phyloP scores from a whole-genome alignment of 2,888 invertebrate species.

The Caenorhabditis virilis region DNA sequence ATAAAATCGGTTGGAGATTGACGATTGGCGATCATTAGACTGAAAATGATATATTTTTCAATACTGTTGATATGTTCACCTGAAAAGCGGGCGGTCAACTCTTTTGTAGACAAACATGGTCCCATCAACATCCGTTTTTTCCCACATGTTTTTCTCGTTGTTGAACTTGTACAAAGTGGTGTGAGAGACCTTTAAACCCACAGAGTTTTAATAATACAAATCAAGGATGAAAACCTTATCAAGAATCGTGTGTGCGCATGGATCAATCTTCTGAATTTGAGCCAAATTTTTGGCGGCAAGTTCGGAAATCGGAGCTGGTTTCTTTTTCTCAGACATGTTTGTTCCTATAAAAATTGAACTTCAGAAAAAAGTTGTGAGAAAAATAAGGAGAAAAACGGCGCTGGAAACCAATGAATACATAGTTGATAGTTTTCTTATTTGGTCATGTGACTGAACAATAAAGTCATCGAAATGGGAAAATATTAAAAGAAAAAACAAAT shows the following conservation, averaged over 20 bases:
- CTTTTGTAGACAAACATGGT: slow-evolving; percentile 62
- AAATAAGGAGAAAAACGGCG: too few species aligned
- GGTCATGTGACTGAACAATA: too few species aligned
- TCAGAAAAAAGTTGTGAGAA: too few species aligned
- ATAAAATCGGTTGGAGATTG: slow-evolving; percentile 58
- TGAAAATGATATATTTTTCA: slow-evolving; percentile 10
- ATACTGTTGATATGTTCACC: slow-evolving; percentile 17
- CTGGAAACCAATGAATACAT: too few species aligned
- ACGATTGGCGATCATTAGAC: slow-evolving; percentile 63
- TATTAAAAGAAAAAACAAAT: too few species aligned
- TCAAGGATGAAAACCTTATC: too few species aligned
- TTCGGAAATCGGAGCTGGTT: too few species aligned
- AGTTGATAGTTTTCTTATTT: too few species aligned
- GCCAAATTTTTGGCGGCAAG: slow-evolving; percentile 47
- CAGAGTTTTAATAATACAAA: too few species aligned
- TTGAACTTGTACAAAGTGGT: slow-evolving; percentile 56
- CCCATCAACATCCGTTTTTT: slow-evolving; percentile 58
- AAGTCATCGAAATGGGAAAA: too few species aligned
- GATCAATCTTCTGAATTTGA: slow-evolving; percentile 57
- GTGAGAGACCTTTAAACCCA: slow-evolving; percentile 40
- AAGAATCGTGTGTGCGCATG: slow-evolving; percentile 52
- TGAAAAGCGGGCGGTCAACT: slow-evolving; percentile 50
- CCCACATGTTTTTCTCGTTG: slow-evolving; percentile 48
- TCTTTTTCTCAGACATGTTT: too few species aligned
- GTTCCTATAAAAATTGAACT: too few species aligned